Conservation (phyloP, 2,888 invertebrate genomes). For the Drosophila antonietae region DNA sequence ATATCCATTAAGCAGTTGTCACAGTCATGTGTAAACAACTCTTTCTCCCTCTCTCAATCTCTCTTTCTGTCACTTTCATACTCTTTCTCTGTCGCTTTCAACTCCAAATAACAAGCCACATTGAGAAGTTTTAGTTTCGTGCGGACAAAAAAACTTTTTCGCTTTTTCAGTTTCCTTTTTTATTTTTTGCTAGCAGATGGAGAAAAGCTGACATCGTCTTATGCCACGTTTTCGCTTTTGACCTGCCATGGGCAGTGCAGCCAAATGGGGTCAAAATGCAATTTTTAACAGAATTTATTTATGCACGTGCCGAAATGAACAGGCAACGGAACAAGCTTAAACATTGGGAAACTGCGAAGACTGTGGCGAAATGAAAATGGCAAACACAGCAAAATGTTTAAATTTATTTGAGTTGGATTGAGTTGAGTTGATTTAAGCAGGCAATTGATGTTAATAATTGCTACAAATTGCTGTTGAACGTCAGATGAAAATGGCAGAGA, state of each 20-base stretch:
- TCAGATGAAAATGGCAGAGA: neutral
- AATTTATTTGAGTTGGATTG: neutral
- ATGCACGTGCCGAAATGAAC: conserved; percentile 46
- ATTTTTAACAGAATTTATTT: conserved; percentile 49
- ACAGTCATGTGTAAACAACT: conserved; percentile 19
- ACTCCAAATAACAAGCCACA: conserved; percentile 22
- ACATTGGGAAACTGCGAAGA: neutral
- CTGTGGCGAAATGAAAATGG: neutral
- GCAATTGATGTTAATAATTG: neutral
- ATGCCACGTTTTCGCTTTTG: conserved; percentile 27
- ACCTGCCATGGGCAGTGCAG: conserved; percentile 42
- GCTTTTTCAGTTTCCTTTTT: neutral
- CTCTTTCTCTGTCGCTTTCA: neutral
- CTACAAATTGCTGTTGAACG: too few species aligned
- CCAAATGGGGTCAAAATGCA: conserved; percentile 47
- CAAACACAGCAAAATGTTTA: conserved; percentile 11
- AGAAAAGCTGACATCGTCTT: conserved; percentile 28
- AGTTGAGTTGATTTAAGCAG: neutral
- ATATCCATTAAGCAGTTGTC: conserved; percentile 40
- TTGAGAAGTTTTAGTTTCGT: conserved; percentile 32
- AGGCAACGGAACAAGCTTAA: neutral
- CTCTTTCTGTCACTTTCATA: neutral
- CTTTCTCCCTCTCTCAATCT: neutral
- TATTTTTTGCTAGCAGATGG: neutral
- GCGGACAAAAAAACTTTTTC: conserved; percentile 38